Base-by-base conservation (phyloP, 2,113 vertebrate genomes). In the Engystomops pustulosus region DNA sequence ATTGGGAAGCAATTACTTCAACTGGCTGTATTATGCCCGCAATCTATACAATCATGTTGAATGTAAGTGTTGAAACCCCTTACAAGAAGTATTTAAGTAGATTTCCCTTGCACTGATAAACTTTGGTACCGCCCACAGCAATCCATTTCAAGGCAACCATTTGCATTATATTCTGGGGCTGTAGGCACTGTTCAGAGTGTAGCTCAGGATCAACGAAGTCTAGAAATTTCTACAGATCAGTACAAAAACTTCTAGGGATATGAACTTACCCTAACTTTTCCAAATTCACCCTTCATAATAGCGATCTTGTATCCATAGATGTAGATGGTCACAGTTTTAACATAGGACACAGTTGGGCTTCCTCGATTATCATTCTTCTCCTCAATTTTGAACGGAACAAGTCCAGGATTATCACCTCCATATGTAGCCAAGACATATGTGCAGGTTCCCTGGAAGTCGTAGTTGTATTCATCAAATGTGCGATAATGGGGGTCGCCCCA, bases 401-500 rank as follows among this genome's bases (percentile, higher is more conserved):
- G 34, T 4, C 18, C 58, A 17, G 62, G 8, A 4, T 76, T 72
- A 9, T n/a, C 6, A 11, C 82, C 83, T 47, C 55, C 15, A 23
- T 81, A 81, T 34, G 32, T 27, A 25, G 77, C 83, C 17, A 87
- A 67, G 25, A 58, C 70, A 65, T 88, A 88, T 0, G 88, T 84
- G 7, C 86, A 88, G 4, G 83, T 87, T 20, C 86, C 88, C 44
- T 86, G 83, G 76, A 87, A 87, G 38, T 86, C 80, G 60, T 84
- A 88, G 1, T 32, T 12, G 34, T 44, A 71, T 2, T 87, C 87
- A 49, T 92, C 91, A 25, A 92, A 92, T 0, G 91, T 89, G 80
- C 15, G 76, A 78, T 88, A 92, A 58, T 91, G 90, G 3, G 88
- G 90, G 76, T 90, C 90, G 55, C n/a, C n/a, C n/a, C n/a, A n/a